A percentile compares a stretch with the other conserved stretches of the same genome.
phyloP scores from a whole-genome alignment of 1,140 invertebrate species.

The Lucilia sericata region DNA sequence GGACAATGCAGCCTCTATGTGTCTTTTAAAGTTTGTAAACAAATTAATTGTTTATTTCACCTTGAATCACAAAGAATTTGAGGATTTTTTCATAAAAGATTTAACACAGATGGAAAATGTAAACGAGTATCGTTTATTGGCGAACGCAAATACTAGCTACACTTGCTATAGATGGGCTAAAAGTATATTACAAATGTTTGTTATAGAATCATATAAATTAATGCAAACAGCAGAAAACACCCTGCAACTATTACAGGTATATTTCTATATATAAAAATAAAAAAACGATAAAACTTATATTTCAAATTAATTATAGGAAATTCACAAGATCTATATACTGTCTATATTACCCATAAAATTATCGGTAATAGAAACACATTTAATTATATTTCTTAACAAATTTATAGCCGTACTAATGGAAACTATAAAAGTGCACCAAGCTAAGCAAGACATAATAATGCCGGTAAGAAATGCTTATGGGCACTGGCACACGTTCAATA shows the following conservation, averaged over 20 bases:
- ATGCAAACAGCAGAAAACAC: conserved; percentile 34
- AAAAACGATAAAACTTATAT: background rate
- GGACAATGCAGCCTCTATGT: conserved; percentile 16
- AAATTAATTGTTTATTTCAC: conserved; percentile 41
- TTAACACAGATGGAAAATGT: background rate
- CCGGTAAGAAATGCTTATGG: no score
- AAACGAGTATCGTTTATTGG: conserved; percentile 5
- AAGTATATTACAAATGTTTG: conserved; percentile 46
- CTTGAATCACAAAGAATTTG: conserved; percentile 45
- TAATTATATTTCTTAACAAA: conserved; percentile 46
- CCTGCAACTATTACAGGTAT: conserved; percentile 42
- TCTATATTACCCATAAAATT: conserved; percentile 44
- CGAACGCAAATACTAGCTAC: conserved; percentile 40
- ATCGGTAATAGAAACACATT: conserved; percentile 36
- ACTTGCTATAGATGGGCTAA: conserved; percentile 46
- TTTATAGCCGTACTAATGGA: conserved; percentile 46
- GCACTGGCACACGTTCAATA: no score
- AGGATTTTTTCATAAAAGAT: background rate
- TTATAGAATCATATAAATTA: conserved; percentile 45
- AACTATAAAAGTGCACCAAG: conserved; percentile 34
- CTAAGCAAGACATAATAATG: background rate
- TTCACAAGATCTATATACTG: conserved; percentile 45
- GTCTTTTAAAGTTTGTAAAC: conserved; percentile 33
- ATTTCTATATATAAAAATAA: background rate
- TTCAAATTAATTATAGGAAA: conserved; percentile 24